Base-by-base conservation (phyloP, 2,797 vertebrate genomes). In the Rhinoraja longicauda region DNA sequence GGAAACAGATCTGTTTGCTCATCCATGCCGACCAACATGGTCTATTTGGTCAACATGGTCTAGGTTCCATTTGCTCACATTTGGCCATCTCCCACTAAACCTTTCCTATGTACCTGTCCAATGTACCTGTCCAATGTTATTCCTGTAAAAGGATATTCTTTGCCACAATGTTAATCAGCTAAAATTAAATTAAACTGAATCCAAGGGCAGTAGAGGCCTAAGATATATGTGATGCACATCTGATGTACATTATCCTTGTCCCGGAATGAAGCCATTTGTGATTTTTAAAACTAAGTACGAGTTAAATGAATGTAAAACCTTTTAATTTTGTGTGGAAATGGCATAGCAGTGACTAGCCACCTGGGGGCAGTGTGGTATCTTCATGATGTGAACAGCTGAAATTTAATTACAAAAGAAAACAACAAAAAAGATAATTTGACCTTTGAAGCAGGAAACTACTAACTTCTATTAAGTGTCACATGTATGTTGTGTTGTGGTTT, bases 271-370 rank as follows among this genome's bases (percentile, higher is more conserved):
- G 13, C 57, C 24, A 12, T 29, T 57, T 21, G 86, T 32, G 19
- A 90, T 7, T 64, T 67, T 64, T 67, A 36, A 88, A 67, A 36
- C 84, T 39, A 15, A 70, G n/a, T 70, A 15, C 0, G 45, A 82
- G 45, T 57, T 57, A 15, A 72, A 70, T 92, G 67, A 73, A 8
- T 24, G 32, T 1, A 10, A 45, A 67, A 26, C 9, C 32, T 73
- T 73, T 72, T 53, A 45, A 72, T 21, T 7, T 53, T 6, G 8
- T 75, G 70, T 75, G 67, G 59, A 88, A 88, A 32, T 36, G 19
- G n/a, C n/a, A 21, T 53, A 24, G 24, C 26, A 92, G 45, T 92
- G 24, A n/a, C 57, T 92, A 26, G 90, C 90, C 90, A 92, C 90
- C 72, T 45, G 70, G 39, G 70, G 90, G 90, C 90, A 92, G 70